phyloP scores from a whole-genome alignment of 2,888 invertebrate species.

The Amphimallon solstitiale region DNA sequence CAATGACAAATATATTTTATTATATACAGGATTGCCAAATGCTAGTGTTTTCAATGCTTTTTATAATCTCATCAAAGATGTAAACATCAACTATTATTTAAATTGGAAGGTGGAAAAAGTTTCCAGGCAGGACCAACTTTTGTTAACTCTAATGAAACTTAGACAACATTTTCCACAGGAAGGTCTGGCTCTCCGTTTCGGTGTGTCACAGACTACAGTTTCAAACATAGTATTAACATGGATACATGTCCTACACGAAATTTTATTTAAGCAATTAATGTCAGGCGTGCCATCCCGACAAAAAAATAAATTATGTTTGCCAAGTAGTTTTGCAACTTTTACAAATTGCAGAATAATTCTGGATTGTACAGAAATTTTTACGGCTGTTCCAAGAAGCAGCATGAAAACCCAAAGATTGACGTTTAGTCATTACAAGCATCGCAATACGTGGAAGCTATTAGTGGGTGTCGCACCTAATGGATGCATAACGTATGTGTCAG shows the following conservation, averaged over 20 bases:
- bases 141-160: slow-evolving; percentile 46
- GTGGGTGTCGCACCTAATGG: slow-evolving; percentile 52
- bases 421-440: slow-evolving; percentile 47
- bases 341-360: slow-evolving; percentile 46
- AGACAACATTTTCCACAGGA: slow-evolving; percentile 42
- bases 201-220: slow-evolving; percentile 36
- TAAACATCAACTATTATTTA: slow-evolving; percentile 38
- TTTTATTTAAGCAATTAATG: slow-evolving; percentile 45
- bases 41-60: slow-evolving; percentile 34
- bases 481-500: slow-evolving; percentile 48
- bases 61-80: slow-evolving; percentile 17
- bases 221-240: slow-evolving; percentile 35
- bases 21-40: too few species aligned
- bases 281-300: slow-evolving; percentile 40
- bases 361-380: slow-evolving; percentile 44
- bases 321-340: slow-evolving; percentile 41
- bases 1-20: too few species aligned
- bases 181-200: slow-evolving; percentile 43
- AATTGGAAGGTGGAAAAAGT: slow-evolving; percentile 38
- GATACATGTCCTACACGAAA: slow-evolving; percentile 45
- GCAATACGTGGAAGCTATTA: slow-evolving; percentile 49
- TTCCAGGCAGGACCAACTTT: slow-evolving; percentile 40
- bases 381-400: slow-evolving; percentile 35
- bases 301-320: slow-evolving; percentile 45
- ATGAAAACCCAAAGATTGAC: slow-evolving; percentile 41